Base-by-base conservation (phyloP, 2,888 invertebrate species). In the Dione vanillae region DNA sequence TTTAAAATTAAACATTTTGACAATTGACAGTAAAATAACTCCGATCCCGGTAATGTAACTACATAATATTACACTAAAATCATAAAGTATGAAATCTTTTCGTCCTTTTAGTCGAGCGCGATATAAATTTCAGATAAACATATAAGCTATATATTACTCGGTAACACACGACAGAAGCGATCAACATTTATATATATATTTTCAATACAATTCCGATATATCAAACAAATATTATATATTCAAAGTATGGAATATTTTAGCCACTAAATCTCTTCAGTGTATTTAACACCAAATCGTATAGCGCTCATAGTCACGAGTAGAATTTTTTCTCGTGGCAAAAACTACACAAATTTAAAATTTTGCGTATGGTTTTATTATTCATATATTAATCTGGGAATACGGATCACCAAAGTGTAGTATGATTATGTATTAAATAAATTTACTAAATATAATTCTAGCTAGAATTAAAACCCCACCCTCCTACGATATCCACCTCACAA, bases 131-230 rank as follows among this genome's bases (percentile, higher is more conserved):
- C 19, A 64, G 47, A 20, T 19, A 64, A 37, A 64, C 49, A 51
- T 47, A 62, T 49, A 64, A 64, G 64, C 49, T 64, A 64, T 45
- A 61, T 61, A 61, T 45, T 45, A 61, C 45, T 64, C 49, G 35
- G 12, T 19, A 40, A 49, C 64, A 64, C 64, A 64, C 14, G 64
- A 64, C 64, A 49, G 64, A 64, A 64, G 64, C 64, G 37, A 64
- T 64, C 40, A 64, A 64, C 64, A 64, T 64, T 51, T 45, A 61
- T 61, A 56, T 56, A 37, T 54, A 27, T 19, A 8, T 62, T 19
- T 64, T 64, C 20, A 37, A 19, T 51, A 64, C 37, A 64, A 37
- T 64, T 64, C 47, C 43, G 37, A 64, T 64, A 64, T 49, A 45
- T 12, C 10, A 37, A 64, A 64, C 14, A 64, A 47, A 64, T 51